Base-by-base conservation (phyloP, 1,140 invertebrate genomes). In the Diorhabda carinulata region DNA sequence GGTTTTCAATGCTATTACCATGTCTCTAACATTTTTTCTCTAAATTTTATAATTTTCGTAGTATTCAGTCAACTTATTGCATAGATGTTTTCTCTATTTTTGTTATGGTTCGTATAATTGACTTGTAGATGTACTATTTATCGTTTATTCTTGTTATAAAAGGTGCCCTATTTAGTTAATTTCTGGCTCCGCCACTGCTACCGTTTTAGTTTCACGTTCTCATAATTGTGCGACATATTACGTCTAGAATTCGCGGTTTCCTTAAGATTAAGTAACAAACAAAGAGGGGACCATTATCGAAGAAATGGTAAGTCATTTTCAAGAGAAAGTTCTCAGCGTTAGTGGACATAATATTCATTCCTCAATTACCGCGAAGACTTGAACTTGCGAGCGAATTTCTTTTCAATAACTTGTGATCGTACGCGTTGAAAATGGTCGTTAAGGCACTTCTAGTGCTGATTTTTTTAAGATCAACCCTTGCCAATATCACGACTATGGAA, bases 221-320 rank as follows among this genome's bases (percentile, higher is more conserved):
- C 25, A 25, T 25, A 25, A 25, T 25, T 25, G 25, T 25, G 25
- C 25, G 25, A 25, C 25, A 25, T 25, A 25, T 25, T 25, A 25
- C 25, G 25, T 25, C 25, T 25, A 25, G 25, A 25, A 25, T 62
- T 43, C 61, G 42, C 61, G 42, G 9, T 62, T 62, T 62, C 61
- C 61, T 62, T 47, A 10, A 3, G 41, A 62, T 62, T 70, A 66
- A 70, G 6, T 56, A 65, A 58, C 40, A 56, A 25, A n/a, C 57
- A 61, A 56, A 58, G 56, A 70, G 66, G 72, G 69, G 72, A 63
- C 62, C 69, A 71, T 69, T 73, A 73, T 69, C 70, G 70, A 73
- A 73, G 72, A 73, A 73, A 73, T 73, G 67, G 42, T 67, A 25
- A 47, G 69, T 70, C 70, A 67, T 61, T 66, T 59, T 45, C 45